Base-by-base conservation (phyloP, 1,140 invertebrate genomes). In the Rhopalosiphum maidis region DNA sequence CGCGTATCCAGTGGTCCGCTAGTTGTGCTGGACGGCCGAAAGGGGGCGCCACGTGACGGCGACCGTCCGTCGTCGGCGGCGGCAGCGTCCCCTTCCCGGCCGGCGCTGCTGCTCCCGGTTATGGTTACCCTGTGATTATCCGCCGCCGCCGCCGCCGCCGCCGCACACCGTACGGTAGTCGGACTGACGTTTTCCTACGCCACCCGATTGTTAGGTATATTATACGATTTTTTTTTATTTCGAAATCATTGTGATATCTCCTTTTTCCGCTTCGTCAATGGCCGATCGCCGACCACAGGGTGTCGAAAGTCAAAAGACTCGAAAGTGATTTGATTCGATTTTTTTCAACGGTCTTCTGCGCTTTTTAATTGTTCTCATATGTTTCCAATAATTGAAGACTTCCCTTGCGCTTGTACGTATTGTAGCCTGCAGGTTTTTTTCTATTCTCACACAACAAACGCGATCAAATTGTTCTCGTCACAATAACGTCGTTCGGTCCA, bases 71-170 rank as follows among this genome's bases (percentile, higher is more conserved):
- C 23, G 85, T 21, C 85, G 46, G 3, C 41, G 41, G 41, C 89
- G n/a, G n/a, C n/a, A 6, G 9, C 35, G 18, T 11, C 30, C 60
- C 37, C 90, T 41, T 0, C 60, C 8, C 60, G 55, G 43, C 68
- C 68, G 90, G 21, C 37, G 68, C 90, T 68, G 46, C 68, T 46
- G 43, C 90, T 35, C 90, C 60, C 90, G 90, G 90, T 91, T 91
- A 85, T 35, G 91, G 48, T 93, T 93, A 85, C 91, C 48, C 91
- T 92, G 77, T 93, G 91, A 93, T 93, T 85, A 93, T 54, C 41
- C 25, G 22, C 68, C 60, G n/a, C 90, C 90, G 68, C 90, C 90
- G 68, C 77, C 90, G 46, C 90, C 90, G 68, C 90, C 90, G 37
- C 90, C 60, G 25, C 60, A 82, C 90, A 35, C n/a, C 91, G 82